Percentiles rank a stretch among this genome's conserved stretches.
Conservation (phyloP, 2,113 vertebrate species). For the Saiga tatarica region DNA sequence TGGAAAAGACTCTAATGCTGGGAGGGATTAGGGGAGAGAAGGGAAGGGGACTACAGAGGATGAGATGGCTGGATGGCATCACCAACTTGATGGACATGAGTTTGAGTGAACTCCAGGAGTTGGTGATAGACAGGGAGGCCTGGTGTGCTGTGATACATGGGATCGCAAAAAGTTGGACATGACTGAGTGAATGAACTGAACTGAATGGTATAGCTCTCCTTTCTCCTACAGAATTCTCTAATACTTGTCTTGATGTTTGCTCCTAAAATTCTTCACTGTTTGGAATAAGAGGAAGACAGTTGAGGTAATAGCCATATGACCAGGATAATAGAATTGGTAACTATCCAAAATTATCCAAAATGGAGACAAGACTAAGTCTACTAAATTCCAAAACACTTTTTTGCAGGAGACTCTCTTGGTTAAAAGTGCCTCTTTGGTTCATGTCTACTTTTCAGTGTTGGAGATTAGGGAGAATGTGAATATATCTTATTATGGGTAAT, state of each 20-base stretch:
- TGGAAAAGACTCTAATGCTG: no score
- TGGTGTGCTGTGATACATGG: no score
- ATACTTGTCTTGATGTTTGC: neutral
- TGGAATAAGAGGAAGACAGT: neutral
- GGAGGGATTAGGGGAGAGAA: no score
- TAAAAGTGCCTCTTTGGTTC: neutral
- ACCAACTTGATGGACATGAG: no score
- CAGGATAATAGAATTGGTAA: neutral
- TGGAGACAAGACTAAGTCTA: neutral
- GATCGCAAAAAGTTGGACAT: rapidly evolving
- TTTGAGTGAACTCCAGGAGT: no score
- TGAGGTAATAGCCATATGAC: neutral
- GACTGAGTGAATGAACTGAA: no score
- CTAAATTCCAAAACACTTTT: neutral
- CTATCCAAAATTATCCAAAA: neutral
- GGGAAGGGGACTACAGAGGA: no score
- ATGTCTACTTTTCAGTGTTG: neutral
- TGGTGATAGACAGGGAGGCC: no score
- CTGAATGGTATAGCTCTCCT: neutral
- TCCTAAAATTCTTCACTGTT: neutral
- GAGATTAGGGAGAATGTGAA: neutral
- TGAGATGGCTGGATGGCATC: no score
- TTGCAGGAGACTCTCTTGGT: neutral
- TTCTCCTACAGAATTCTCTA: neutral
- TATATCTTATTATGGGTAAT: neutral